These are phyloP conservation scores for Rhodeus uyekii DNA, from an alignment of 2,797 vertebrate species.

Conservation along the genomic window DNA sequence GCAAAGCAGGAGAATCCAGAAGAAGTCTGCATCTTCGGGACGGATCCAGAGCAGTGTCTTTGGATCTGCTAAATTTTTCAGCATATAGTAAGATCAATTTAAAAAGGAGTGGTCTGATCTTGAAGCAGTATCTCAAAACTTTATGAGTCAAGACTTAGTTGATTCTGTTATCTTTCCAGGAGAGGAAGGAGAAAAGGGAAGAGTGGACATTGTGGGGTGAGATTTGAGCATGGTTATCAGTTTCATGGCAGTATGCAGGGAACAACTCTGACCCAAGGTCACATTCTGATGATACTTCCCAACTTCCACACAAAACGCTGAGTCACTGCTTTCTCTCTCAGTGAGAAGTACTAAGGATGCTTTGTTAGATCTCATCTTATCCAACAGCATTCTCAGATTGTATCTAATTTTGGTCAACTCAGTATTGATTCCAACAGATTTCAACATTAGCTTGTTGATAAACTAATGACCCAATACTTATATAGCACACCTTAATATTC, in stretches of 20 bases:
- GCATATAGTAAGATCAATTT: conserved; percentile 17
- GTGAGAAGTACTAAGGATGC: conserved; percentile 8
- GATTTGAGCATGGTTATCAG: conserved; percentile 42
- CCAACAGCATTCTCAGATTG: background rate
- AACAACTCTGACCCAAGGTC: conserved; percentile 48
- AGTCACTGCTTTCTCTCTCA: conserved; percentile 43
- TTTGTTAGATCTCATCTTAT: conserved; percentile 17
- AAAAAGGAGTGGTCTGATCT: conserved; percentile 10
- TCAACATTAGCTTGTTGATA: background rate
- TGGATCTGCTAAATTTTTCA: conserved; percentile 27
- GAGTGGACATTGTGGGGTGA: conserved; percentile 36
- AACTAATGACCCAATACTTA: background rate
- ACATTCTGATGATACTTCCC: conserved; percentile 48
- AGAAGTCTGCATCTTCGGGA: conserved; percentile 50
- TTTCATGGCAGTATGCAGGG: conserved; percentile 43
- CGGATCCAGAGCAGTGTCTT: conserved; percentile 43
- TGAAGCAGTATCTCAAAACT: conserved; percentile 8
- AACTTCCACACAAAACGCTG: conserved; percentile 28
- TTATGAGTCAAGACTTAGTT: conserved; percentile 38
- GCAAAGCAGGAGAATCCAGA: conserved; percentile 59
- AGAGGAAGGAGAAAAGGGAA: conserved; percentile 40
- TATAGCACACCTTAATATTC: background rate
- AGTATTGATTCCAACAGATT: too few species aligned
- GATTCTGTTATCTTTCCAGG: conserved; percentile 50
- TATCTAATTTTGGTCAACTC: background rate